A percentile compares a stretch with the other conserved stretches of the same genome.
Evolutionary conservation across 2,797 vertebrate genomes (phyloP).

Genomic region (Dryobates pubescens): DNA sequence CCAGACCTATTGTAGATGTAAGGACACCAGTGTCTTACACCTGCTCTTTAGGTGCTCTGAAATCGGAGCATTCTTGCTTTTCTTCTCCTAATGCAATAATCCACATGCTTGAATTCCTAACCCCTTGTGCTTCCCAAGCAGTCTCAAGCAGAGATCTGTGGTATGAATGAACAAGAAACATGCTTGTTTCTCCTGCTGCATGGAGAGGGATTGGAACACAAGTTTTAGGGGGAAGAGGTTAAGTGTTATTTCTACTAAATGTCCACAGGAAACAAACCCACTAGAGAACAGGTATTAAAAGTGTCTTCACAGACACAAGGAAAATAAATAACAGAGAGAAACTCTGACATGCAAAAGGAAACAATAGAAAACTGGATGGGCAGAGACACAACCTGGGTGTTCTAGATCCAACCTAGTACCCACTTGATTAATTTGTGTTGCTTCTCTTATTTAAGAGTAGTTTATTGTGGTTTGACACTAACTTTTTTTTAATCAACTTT

Average conservation of each 20-base stretch:
- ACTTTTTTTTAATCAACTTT: neutral
- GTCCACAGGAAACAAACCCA: neutral
- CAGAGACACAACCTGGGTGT: neutral
- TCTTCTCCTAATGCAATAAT: neutral
- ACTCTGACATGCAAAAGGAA: neutral
- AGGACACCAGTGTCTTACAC: fast-evolving
- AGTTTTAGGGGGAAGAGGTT: neutral
- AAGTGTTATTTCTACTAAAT: neutral
- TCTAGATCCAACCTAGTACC: neutral
- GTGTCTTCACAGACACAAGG: neutral
- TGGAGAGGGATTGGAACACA: neutral
- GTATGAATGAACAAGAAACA: neutral
- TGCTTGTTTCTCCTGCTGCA: neutral
- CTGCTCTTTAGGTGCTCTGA: neutral
- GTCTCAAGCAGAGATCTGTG: neutral
- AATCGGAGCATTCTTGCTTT: neutral
- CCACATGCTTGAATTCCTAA: neutral
- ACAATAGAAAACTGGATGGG: neutral
- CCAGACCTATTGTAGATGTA: neutral
- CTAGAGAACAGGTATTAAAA: neutral
- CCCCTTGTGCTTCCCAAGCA: neutral
- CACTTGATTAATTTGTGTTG: neutral
- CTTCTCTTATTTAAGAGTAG: neutral
- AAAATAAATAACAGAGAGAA: neutral
- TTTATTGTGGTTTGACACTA: neutral